Percentiles rank a stretch among this genome's conserved stretches.
Conservation (phyloP, 2,113 vertebrate genomes). For the Aplodontia rufa region DNA sequence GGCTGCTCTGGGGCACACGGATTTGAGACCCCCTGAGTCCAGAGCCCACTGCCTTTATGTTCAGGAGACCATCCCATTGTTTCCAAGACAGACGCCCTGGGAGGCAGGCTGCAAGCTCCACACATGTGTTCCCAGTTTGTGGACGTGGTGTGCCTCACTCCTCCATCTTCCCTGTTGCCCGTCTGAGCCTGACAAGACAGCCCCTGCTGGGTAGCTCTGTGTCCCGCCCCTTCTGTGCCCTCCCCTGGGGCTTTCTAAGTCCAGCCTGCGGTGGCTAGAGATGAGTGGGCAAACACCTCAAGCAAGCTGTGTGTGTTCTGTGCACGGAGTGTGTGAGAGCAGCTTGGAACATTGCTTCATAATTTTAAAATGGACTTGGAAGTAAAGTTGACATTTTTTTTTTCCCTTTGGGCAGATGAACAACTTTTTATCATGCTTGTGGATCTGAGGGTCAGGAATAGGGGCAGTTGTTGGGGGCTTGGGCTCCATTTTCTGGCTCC, state of each 20-base stretch:
- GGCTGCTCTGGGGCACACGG: background rate
- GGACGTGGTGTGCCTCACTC: too few species aligned
- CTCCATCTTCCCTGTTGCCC: background rate
- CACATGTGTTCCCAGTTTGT: too few species aligned
- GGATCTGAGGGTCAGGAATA: background rate
- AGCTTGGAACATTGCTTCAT: background rate
- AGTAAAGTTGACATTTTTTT: too few species aligned
- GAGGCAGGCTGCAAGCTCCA: too few species aligned
- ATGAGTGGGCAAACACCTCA: accelerated
- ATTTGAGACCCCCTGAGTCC: background rate
- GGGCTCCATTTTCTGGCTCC: too few species aligned
- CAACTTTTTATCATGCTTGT: accelerated
- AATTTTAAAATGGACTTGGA: too few species aligned
- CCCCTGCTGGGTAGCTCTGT: background rate
- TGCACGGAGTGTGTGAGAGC: background rate
- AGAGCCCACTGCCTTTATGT: background rate
- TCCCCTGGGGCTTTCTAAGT: background rate
- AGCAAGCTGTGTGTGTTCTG: accelerated
- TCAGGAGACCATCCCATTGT: background rate
- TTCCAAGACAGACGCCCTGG: background rate
- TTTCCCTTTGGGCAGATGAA: too few species aligned
- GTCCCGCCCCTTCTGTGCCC: too few species aligned
- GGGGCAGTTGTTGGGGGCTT: background rate
- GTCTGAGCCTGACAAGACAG: background rate
- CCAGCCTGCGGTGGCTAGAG: background rate